phyloP scores from a whole-genome alignment of 1,140 invertebrate genomes.

The Argopecten irradians region DNA sequence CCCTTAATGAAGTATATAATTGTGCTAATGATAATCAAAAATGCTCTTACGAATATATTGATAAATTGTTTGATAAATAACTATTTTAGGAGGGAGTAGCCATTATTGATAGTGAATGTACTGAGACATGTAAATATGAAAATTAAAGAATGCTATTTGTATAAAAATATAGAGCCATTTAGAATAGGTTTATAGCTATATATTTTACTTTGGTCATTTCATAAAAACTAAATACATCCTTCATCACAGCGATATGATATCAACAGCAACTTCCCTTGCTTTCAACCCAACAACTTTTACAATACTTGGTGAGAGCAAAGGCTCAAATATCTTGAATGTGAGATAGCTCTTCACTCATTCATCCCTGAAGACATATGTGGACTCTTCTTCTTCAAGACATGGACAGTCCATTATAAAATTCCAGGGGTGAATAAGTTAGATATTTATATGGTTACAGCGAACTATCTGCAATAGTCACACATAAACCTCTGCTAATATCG shows the following conservation, averaged over 20 bases:
- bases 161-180: conserved; percentile 23
- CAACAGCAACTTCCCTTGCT: neutral
- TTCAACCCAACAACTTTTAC: neutral
- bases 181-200: neutral
- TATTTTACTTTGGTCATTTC: conserved; percentile 23
- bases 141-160: conserved; percentile 19
- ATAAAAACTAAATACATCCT: conserved; percentile 23
- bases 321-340: neutral
- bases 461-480: neutral
- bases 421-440: too few relatives aligned
- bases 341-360: neutral
- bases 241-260: conserved; percentile 13
- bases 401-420: too few relatives aligned
- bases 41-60: conserved; percentile 22
- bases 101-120: conserved; percentile 23
- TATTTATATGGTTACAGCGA: neutral
- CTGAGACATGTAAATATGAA: neutral
- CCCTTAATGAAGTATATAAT: neutral
- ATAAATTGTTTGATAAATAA: conserved; percentile 6
- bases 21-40: neutral
- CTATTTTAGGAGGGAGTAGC: conserved; percentile 12
- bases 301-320: neutral
- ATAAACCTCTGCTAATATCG: neutral
- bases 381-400: too few relatives aligned
- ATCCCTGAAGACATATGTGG: too few relatives aligned